Conservation (phyloP, 2,888 invertebrate genomes). For the Chymomyza amoena region DNA sequence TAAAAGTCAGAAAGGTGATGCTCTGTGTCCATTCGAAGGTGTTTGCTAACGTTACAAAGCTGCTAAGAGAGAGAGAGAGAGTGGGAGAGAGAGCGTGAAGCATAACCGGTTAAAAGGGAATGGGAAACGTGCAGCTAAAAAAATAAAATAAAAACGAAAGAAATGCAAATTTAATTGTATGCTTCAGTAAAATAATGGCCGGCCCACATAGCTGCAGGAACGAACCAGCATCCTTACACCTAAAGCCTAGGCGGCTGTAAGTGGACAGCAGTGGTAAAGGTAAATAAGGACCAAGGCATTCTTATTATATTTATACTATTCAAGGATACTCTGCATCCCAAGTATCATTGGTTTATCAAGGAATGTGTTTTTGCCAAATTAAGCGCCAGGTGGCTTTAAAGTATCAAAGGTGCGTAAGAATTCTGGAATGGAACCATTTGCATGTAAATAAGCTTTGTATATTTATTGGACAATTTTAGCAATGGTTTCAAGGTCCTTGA, state of each 20-base stretch:
- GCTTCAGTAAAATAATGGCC: conserved; percentile 67
- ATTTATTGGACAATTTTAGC: too few relatives aligned
- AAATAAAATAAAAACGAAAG: conserved; percentile 41
- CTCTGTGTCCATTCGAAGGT: conserved; percentile 15
- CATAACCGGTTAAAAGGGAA: neutral
- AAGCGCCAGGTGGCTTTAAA: neutral
- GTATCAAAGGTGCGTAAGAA: too few relatives aligned
- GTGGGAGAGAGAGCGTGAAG: neutral
- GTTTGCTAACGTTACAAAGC: neutral
- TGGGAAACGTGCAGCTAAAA: neutral
- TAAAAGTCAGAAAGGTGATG: conserved; percentile 61
- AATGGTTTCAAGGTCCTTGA: neutral
- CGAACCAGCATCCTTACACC: neutral
- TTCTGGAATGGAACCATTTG: neutral
- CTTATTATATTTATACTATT: neutral
- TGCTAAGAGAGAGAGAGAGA: conserved; percentile 11
- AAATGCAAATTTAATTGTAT: conserved; percentile 77
- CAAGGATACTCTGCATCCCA: neutral
- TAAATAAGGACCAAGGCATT: neutral
- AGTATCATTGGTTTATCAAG: neutral
- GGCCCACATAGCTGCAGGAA: conserved; percentile 31
- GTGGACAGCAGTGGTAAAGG: conserved; percentile 30
- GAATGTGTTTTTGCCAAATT: neutral
- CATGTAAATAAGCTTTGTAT: neutral
- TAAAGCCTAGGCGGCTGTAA: conserved; percentile 41